These are phyloP conservation scores for Archivesica marissinica DNA, from an alignment of 1,140 invertebrate species.

Conservation along the genomic window DNA sequence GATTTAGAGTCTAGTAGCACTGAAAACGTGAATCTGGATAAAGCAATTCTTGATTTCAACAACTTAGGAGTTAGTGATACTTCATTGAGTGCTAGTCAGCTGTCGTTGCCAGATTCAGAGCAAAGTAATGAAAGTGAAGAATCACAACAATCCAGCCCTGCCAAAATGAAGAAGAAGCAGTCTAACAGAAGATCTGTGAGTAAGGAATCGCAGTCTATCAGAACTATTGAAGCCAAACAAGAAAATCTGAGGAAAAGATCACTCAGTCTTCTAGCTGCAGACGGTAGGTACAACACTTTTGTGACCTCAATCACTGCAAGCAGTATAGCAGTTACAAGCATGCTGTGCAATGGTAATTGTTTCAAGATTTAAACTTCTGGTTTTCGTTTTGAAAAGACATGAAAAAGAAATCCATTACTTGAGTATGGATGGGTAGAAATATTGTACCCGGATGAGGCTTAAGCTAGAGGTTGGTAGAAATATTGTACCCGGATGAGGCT, in stretches of 20 bases:
- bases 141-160: slow-evolving; percentile 25
- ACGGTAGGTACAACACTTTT: not conserved
- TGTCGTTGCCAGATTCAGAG: slow-evolving; percentile 54
- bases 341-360: no score
- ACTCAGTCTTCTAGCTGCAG: slow-evolving; percentile 6
- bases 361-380: no score
- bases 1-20: slow-evolving; percentile 35
- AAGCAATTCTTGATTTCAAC: slow-evolving; percentile 45
- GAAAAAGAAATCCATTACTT: no score
- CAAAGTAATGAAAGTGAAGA: slow-evolving; percentile 39
- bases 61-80: slow-evolving; percentile 38
- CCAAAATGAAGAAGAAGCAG: slow-evolving; percentile 12
- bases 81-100: slow-evolving; percentile 36
- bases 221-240: slow-evolving; percentile 70
- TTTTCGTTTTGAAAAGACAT: no score
- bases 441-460: no score
- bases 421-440: no score
- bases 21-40: slow-evolving; percentile 45
- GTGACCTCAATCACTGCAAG: not conserved
- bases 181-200: slow-evolving; percentile 45
- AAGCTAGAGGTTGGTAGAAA: no score
- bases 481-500: no score
- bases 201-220: slow-evolving; percentile 64
- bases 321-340: no score
- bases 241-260: slow-evolving; percentile 66